Percentiles rank a stretch among this genome's conserved stretches.
These are phyloP conservation scores for Danio rerio DNA, from an alignment of 2,113 vertebrate genomes.

Conservation along the genomic window GRCz12tu NC_133188.1:31650501-31651000, in stretches of 20 bases:
- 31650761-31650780: no score
- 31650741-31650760: no score
- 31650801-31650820: no score
- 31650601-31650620: slow-evolving; percentile 98
- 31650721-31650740: no score
- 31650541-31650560: no score
- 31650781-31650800: no score
- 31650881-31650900: slow-evolving; percentile 86
- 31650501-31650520: no score
- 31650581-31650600: slow-evolving; percentile 65
- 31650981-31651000: slow-evolving; percentile 65
- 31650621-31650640: slow-evolving; percentile 97
- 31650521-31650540: no score
- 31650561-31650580: no score
- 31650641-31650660: slow-evolving; percentile 93
- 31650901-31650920: slow-evolving; percentile 78
- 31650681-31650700: slow-evolving; percentile 87
- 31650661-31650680: slow-evolving; percentile 95
- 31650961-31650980: slow-evolving; percentile 75
- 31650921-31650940: slow-evolving; percentile 85
- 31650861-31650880: no score
- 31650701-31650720: slow-evolving; percentile 80
- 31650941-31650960: slow-evolving; percentile 88
- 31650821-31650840: no score
- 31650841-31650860: no score